Evolutionary conservation across 2,797 vertebrate species (phyloP), one percentile per base, ranked within the genome.

Genomic region (Liparis tanakae): DNA sequence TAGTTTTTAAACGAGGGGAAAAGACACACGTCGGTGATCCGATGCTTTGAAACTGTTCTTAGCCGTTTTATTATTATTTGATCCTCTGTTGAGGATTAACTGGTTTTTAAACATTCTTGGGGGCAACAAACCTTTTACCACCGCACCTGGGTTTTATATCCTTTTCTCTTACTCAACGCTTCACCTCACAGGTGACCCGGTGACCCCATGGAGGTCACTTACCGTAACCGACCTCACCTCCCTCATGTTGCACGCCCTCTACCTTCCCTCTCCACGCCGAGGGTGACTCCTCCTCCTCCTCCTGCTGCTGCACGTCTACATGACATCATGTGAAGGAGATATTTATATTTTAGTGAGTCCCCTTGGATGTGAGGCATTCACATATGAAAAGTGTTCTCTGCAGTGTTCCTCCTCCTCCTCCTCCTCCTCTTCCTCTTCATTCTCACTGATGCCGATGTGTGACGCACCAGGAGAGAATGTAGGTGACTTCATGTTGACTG

Each of bases 261-360:
- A 56, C 70, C 83, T 25, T 65, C 72, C 70, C 83, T 25, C 63
- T 74, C 59, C 43, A 63, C 62, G 63, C 90, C 85, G 83, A 90
- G 87, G 89, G 88, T 89, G 90, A 80, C 84, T 76, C 78, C 73
- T 41, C 76, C 77, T 30, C 2, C 25, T n/a, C n/a, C n/a, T n/a
- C n/a, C n/a, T n/a, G n/a, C 86, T 74, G 85, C 85, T 87, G 82
- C 73, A 58, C 81, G 74, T 69, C 74, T 67, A 50, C 34, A 70
- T 80, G 76, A 71, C 65, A 79, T 59, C 74, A 84, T 77, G 76
- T 84, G 80, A 87, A 74, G 67, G 70, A 30, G 25, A 2, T 30
- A 2, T 30, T 30, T 2, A 30, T 30, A 30, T 30, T 30, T 30
- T 30, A 30, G 25, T 30, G 25, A 30, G 25, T 72, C 72, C 80